Evolutionary conservation across 2,888 invertebrate species (phyloP).

Genomic region (Agriopis marginaria): DNA sequence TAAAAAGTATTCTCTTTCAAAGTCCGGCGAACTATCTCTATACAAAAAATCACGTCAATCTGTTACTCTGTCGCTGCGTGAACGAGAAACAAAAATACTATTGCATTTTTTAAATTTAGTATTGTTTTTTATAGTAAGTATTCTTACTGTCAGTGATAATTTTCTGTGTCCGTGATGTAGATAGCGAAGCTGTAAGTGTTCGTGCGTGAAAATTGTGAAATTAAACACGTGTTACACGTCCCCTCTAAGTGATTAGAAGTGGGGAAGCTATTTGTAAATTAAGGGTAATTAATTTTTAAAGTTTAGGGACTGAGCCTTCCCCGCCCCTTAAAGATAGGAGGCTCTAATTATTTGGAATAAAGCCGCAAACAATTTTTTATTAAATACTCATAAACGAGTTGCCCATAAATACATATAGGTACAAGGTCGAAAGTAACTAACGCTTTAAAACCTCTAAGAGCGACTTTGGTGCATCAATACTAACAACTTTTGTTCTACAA

Average conservation of each 20-base stretch:
- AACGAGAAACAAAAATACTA: background rate
- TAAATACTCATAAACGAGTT: too few relatives aligned
- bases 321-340: background rate
- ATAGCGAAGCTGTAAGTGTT: slow-evolving; percentile 44
- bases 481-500: too few relatives aligned
- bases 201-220: slow-evolving; percentile 60
- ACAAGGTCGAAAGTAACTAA: too few relatives aligned
- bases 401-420: too few relatives aligned
- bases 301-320: background rate
- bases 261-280: slow-evolving; percentile 22
- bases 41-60: too few relatives aligned
- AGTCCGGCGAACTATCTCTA: too few relatives aligned
- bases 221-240: slow-evolving; percentile 54
- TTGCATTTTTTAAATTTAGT: background rate
- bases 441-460: too few relatives aligned
- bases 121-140: background rate
- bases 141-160: background rate
- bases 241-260: slow-evolving; percentile 51
- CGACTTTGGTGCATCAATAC: too few relatives aligned
- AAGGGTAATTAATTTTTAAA: slow-evolving; percentile 21
- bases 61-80: too few relatives aligned
- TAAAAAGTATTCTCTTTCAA: too few relatives aligned
- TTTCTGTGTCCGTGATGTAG: slow-evolving; percentile 35
- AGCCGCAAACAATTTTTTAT: background rate
- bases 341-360: background rate